Percentiles rank a stretch among this genome's conserved stretches.
Evolutionary conservation across 2,113 vertebrate species (phyloP).

Genomic region (Alethe castanea): DNA sequence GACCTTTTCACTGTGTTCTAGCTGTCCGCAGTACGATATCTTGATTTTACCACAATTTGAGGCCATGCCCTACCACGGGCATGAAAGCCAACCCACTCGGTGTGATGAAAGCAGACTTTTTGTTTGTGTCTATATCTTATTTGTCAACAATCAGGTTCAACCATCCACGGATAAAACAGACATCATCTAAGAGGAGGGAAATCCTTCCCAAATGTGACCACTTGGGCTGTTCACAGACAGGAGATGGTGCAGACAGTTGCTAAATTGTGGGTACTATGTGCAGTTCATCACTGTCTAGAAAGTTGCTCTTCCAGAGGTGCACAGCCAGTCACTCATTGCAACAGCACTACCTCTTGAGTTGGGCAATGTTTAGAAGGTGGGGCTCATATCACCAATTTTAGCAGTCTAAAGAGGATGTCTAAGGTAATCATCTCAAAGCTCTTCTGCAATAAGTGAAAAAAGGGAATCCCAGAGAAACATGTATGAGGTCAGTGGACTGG

Average conservation of each 20-base stretch:
- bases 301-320: background rate
- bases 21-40: accelerated
- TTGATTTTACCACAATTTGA: background rate
- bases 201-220: background rate
- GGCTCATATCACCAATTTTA: background rate
- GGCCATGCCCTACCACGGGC: accelerated
- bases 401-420: background rate
- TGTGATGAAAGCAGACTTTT: background rate
- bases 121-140: background rate
- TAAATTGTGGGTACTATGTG: background rate
- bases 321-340: background rate
- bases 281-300: background rate
- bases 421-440: background rate
- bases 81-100: background rate
- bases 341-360: background rate
- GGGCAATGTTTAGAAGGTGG: background rate
- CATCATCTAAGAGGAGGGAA: background rate
- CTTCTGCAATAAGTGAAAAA: background rate
- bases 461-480: background rate
- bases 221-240: background rate
- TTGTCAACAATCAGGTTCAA: background rate
- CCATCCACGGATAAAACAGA: background rate
- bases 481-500: background rate
- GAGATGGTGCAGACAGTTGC: accelerated
- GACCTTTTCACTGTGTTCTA: background rate